These are phyloP conservation scores for Acheta domesticus DNA, from an alignment of 2,888 invertebrate species.

Conservation along the genomic window DNA sequence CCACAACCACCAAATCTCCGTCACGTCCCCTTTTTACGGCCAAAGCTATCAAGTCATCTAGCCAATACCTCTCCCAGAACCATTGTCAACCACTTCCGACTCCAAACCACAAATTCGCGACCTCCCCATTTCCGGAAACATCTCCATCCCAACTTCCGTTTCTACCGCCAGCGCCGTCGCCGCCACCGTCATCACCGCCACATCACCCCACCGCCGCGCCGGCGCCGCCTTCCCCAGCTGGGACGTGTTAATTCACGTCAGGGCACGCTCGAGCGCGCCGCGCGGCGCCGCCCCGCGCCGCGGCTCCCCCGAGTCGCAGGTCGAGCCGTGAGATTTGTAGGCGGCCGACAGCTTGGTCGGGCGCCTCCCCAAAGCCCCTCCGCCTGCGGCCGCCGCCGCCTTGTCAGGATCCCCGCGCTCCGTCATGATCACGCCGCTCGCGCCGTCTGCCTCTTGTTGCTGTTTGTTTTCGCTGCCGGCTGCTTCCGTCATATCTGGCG, in stretches of 20 bases:
- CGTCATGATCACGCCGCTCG: no score
- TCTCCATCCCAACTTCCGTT: no score
- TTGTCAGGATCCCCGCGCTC: no score
- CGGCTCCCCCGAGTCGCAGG: background rate
- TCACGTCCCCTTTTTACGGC: no score
- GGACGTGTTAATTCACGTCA: constrained; percentile 11
- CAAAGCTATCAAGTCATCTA: no score
- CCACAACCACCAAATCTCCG: no score
- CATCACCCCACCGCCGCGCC: background rate
- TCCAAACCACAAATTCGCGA: background rate
- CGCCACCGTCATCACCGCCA: background rate
- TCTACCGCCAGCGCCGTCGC: background rate
- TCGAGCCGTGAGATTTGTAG: background rate
- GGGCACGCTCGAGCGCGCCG: background rate
- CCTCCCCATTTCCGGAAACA: background rate
- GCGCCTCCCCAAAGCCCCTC: no score
- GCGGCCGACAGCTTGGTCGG: background rate
- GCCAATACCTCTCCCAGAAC: no score
- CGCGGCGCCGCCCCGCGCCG: background rate
- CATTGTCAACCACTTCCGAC: background rate
- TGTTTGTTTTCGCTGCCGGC: no score
- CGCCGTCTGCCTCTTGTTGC: no score
- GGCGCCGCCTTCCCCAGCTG: background rate
- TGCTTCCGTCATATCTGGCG: no score
- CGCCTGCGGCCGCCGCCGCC: no score